Conservation (phyloP, 1,140 invertebrate species). For the Araneus ventricosus region DNA sequence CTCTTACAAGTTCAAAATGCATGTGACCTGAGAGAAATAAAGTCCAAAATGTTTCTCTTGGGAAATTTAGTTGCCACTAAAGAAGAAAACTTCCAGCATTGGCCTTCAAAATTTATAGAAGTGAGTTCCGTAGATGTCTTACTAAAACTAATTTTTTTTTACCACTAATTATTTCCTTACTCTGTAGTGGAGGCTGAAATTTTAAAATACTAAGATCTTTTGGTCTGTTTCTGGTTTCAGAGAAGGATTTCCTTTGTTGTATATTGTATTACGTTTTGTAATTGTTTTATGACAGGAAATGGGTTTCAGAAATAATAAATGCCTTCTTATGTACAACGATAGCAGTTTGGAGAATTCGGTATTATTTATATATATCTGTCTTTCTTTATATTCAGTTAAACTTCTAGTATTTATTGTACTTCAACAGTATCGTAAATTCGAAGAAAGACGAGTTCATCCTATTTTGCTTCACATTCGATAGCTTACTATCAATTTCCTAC, state of each 20-base stretch:
- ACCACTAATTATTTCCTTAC: constrained; percentile 4
- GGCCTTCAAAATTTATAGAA: not conserved
- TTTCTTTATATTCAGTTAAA: too few relatives aligned
- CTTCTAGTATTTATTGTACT: too few relatives aligned
- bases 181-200: not conserved
- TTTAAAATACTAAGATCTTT: not conserved
- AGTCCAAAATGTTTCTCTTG: constrained; percentile 35
- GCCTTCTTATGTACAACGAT: too few relatives aligned
- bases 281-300: not conserved
- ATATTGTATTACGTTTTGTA: not conserved
- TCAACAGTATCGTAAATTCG: too few relatives aligned
- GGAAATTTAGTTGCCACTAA: constrained; percentile 22
- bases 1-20: not conserved
- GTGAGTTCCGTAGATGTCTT: not conserved
- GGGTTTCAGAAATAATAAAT: not conserved
- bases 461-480: too few relatives aligned
- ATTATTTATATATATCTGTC: too few relatives aligned
- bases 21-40: constrained; percentile 29
- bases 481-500: too few relatives aligned
- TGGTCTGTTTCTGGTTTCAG: not conserved
- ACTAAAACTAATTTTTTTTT: not conserved
- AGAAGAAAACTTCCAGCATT: not conserved
- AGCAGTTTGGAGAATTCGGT: too few relatives aligned
- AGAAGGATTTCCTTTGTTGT: not conserved
- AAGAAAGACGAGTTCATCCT: too few relatives aligned